Conservation (phyloP, 2,797 vertebrate genomes). For the Clarias pachynema region DNA sequence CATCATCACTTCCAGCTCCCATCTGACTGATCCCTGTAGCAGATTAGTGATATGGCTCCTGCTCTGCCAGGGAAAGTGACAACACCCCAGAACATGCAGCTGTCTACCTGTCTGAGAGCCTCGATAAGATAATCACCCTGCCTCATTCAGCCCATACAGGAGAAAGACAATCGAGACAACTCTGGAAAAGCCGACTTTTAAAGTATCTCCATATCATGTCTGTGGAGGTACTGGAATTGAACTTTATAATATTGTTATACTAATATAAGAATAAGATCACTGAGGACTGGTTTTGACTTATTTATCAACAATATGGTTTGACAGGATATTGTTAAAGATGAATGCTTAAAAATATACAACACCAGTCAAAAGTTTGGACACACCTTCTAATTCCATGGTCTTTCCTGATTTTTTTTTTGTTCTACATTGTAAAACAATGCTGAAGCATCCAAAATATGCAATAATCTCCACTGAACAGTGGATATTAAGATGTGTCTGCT, state of each 20-base stretch:
- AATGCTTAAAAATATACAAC: background rate
- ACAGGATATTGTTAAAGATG: background rate
- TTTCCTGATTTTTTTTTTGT: too few species aligned
- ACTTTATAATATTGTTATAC: slow-evolving; percentile 2
- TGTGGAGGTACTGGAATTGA: background rate
- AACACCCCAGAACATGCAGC: slow-evolving; percentile 66
- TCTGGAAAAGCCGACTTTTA: slow-evolving; percentile 12
- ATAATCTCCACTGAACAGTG: too few species aligned
- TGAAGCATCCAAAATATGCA: too few species aligned
- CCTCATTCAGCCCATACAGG: slow-evolving; percentile 44
- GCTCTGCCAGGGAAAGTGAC: slow-evolving; percentile 76
- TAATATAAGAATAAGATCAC: background rate
- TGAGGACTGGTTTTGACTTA: background rate
- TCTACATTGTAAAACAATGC: too few species aligned
- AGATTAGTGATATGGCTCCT: slow-evolving; percentile 72
- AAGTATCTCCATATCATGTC: background rate
- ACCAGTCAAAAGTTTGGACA: too few species aligned
- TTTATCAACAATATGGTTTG: background rate
- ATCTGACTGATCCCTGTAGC: slow-evolving; percentile 67
- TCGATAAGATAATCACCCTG: slow-evolving; percentile 62
- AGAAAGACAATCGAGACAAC: slow-evolving; percentile 40
- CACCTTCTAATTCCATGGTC: too few species aligned
- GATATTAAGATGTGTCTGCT: too few species aligned
- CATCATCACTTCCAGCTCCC: slow-evolving; percentile 59
- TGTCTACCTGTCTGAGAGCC: slow-evolving; percentile 59